Evolutionary conservation across 2,797 vertebrate species (phyloP).

Genomic region (Myripristis jacobus): DNA sequence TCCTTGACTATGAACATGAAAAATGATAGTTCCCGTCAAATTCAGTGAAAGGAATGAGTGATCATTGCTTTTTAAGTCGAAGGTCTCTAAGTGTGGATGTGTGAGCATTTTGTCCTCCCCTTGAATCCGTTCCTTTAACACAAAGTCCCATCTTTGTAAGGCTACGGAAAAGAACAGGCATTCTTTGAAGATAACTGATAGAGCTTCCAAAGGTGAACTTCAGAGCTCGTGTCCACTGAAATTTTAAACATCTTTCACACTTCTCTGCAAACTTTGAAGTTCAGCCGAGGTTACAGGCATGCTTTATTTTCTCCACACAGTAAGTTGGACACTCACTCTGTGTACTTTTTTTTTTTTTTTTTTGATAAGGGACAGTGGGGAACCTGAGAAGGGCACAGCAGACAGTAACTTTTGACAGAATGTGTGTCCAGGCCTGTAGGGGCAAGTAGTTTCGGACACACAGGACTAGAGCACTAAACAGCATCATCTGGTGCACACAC

Average conservation of each 20-base stretch:
- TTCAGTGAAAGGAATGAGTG: slow-evolving; percentile 1
- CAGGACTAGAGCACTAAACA: neutral
- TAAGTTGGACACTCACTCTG: slow-evolving; percentile 10
- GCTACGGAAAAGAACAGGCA: neutral
- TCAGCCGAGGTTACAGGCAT: slow-evolving; percentile 40
- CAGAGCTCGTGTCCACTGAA: slow-evolving; percentile 21
- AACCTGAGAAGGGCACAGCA: slow-evolving; percentile 30
- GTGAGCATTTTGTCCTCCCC: neutral
- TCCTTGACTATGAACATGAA: neutral
- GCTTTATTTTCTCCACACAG: slow-evolving; percentile 44
- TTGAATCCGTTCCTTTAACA: neutral
- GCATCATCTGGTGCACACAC: neutral
- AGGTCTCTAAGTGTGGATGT: neutral
- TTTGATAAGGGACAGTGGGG: slow-evolving; percentile 31
- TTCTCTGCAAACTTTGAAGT: slow-evolving; percentile 44
- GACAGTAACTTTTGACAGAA: slow-evolving; percentile 34
- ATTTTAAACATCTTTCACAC: slow-evolving; percentile 31
- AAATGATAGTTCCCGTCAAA: slow-evolving; percentile 5
- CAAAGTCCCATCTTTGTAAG: neutral
- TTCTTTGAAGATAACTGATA: slow-evolving; percentile 15
- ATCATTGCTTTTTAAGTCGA: neutral
- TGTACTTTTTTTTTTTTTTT: slow-evolving; percentile 35
- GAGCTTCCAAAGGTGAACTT: slow-evolving; percentile 27
- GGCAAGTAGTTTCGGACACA: slow-evolving; percentile 35
- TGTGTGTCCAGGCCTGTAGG: slow-evolving; percentile 48